phyloP scores from a whole-genome alignment of 2,113 vertebrate genomes.

The Ceratotherium simum region DNA sequence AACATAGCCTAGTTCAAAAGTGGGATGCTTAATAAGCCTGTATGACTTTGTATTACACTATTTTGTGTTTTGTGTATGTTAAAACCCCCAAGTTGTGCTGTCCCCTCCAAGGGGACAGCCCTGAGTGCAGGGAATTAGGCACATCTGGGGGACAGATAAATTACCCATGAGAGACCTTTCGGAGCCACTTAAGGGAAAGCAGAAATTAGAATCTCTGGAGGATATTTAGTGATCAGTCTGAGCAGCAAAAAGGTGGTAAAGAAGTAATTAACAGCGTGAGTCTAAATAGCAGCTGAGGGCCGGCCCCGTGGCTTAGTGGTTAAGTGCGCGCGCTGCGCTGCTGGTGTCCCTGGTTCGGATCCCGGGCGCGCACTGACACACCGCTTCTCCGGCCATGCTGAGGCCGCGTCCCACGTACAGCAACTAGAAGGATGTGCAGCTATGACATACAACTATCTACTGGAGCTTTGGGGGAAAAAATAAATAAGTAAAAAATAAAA shows the following conservation, averaged over 20 bases:
- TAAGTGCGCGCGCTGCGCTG: too few species aligned
- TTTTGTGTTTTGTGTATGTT: neutral
- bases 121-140: neutral
- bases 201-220: neutral
- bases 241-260: neutral
- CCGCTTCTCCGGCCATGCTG: too few species aligned
- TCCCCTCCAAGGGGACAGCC: neutral
- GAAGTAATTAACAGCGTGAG: neutral
- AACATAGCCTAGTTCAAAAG: neutral
- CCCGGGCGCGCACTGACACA: too few species aligned
- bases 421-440: too few species aligned
- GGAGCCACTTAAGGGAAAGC: neutral
- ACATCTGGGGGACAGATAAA: neutral
- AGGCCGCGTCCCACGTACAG: too few species aligned
- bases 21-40: neutral
- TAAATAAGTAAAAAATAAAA: too few species aligned
- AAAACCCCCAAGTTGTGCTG: neutral
- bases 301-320: too few species aligned
- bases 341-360: too few species aligned
- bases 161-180: slow-evolving; percentile 1
- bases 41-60: neutral
- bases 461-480: too few species aligned
- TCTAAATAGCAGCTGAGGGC: neutral
- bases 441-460: too few species aligned
- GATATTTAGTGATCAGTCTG: neutral